Percentiles rank a stretch among this genome's conserved stretches.
These are phyloP conservation scores for Lepilemur septentrionalis DNA, from an alignment of 2,797 vertebrate species.

Conservation along the genomic window DNA sequence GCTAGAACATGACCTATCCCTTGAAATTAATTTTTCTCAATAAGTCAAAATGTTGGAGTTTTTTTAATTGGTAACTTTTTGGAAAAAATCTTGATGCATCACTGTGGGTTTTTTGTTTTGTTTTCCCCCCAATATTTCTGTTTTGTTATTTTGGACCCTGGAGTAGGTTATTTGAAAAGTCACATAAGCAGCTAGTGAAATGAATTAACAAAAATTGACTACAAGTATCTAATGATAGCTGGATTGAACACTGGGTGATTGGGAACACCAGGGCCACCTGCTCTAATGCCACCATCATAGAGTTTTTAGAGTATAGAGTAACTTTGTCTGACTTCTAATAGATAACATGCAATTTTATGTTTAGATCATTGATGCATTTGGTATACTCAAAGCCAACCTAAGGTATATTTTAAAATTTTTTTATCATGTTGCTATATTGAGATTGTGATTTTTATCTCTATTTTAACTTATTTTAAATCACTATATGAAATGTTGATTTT, in stretches of 20 bases:
- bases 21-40: neutral
- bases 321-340: neutral
- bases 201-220: neutral
- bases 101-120: neutral
- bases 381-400: neutral
- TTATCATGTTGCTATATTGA: slow-evolving; percentile 1
- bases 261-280: neutral
- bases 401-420: neutral
- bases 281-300: neutral
- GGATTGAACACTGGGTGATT: neutral
- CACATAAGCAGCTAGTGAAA: neutral
- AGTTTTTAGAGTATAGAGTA: neutral
- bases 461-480: slow-evolving; percentile 33
- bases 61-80: neutral
- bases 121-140: neutral
- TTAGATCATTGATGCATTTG: neutral
- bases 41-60: neutral
- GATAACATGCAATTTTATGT: neutral
- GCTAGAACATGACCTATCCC: neutral
- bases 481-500: neutral
- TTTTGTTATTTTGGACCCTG: neutral
- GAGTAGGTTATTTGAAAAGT: neutral
- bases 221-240: neutral
- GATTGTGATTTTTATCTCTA: neutral
- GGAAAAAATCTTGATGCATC: neutral